Conservation (phyloP, 2,888 invertebrate genomes). For the Diloba caeruleocephala region DNA sequence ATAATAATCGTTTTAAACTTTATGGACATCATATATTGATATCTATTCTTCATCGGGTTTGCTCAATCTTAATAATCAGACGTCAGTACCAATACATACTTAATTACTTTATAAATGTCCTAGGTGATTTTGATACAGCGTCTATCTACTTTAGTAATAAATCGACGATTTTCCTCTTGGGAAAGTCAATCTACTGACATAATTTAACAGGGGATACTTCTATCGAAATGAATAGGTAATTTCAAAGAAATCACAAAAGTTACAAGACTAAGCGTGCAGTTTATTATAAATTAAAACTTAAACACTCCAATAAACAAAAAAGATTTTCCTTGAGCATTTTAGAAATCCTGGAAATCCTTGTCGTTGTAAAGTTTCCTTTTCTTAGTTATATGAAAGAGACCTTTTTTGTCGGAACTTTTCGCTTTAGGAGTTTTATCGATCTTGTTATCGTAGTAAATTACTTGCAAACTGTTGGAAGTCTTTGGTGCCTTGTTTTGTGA, state of each 20-base stretch:
- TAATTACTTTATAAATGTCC: too few relatives aligned
- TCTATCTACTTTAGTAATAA: too few relatives aligned
- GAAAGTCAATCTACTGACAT: too few relatives aligned
- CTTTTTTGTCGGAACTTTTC: slow-evolving; percentile 72
- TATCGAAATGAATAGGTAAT: background rate
- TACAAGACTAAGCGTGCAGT: slow-evolving; percentile 23
- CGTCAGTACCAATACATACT: too few relatives aligned
- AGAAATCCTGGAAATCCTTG: slow-evolving; percentile 79
- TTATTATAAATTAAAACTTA: slow-evolving; percentile 18
- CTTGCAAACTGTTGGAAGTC: slow-evolving; percentile 69
- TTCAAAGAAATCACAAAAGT: background rate
- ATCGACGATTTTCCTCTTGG: too few relatives aligned
- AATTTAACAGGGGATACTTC: too few relatives aligned
- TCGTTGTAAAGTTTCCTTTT: slow-evolving; percentile 83
- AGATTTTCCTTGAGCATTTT: slow-evolving; percentile 39
- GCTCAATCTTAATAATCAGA: too few relatives aligned
- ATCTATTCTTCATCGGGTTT: too few relatives aligned
- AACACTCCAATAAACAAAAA: slow-evolving; percentile 5
- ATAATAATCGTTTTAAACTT: slow-evolving; percentile 11
- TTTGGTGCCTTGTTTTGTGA: slow-evolving; percentile 64
- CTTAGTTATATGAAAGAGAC: slow-evolving; percentile 79
- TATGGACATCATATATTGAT: too few relatives aligned
- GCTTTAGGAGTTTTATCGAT: slow-evolving; percentile 52
- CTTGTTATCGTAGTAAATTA: slow-evolving; percentile 72
- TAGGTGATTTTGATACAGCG: too few relatives aligned